Evolutionary conservation across 2,113 vertebrate genomes (phyloP), one percentile per base, ranked within the genome.

Genomic region (Meleagris gallopavo): DNA sequence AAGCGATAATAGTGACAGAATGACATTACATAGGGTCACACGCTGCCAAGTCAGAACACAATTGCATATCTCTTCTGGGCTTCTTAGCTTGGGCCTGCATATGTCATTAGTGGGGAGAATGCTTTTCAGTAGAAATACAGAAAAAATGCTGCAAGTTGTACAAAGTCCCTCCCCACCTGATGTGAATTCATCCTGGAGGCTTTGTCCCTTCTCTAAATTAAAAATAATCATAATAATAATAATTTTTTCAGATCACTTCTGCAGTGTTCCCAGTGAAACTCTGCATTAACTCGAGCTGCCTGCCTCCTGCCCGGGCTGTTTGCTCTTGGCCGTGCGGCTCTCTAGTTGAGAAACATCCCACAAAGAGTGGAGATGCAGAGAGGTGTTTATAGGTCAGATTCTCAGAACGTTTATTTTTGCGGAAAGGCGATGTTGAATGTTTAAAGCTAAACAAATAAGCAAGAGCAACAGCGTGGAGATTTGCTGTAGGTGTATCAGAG

Each of bases 21-120:
- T 25, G 64, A 20, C 45, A 11, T 6, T 6, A 1, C 5, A 5
- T 11, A 3, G 0, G 24, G 69, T n/a, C 69, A 14, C 0, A 0
- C 38, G 54, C 65, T 84, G 70, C 52, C 88, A 43, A 81, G 7
- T 64, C 58, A 73, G 71, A 18, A 73, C 57, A 45, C n/a, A 32
- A 3, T 54, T 69, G 17, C 4, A 0, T 46, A 12, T 84, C 78
- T 58, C 61, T 69, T 38, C 18, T 69, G 43, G 2, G 40, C 80
- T 72, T 57, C 30, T 50, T 21, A 18, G 24, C 48, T 78, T 30
- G 45, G 57, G 24, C 43, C 81, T 25, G 5, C 32, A 41, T 52
- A 6, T 1, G 45, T 5, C 13, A 52, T 3, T 8, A 50, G 10
- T 4, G 30, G 24, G 29, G 25, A 20, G 48, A 6, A 7, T 16